Conservation (phyloP, 2,113 vertebrate genomes). For the Piaya cayana region DNA sequence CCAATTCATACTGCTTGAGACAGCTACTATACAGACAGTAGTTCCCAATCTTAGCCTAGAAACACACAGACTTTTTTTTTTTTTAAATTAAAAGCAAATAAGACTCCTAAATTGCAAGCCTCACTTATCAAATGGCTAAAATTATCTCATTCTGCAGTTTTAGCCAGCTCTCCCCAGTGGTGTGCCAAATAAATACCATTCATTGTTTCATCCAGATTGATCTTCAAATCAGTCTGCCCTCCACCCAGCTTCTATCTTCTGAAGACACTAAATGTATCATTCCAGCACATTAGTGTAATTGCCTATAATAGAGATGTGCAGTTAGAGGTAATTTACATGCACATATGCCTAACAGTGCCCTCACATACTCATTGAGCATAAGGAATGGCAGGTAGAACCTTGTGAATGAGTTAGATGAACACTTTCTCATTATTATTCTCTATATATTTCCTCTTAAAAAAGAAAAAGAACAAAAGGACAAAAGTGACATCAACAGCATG, state of each 20-base stretch:
- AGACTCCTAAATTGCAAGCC: constrained; percentile 52
- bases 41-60: neutral
- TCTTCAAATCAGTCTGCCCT: constrained; percentile 69
- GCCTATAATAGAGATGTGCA: constrained; percentile 72
- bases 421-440: constrained; percentile 53
- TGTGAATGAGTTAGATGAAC: constrained; percentile 61
- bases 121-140: constrained; percentile 60
- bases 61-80: neutral
- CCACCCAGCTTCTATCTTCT: constrained; percentile 65
- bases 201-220: constrained; percentile 69
- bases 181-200: constrained; percentile 65
- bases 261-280: constrained; percentile 71
- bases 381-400: constrained; percentile 67
- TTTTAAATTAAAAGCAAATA: constrained; percentile 64
- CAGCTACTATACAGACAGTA: neutral
- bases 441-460: neutral
- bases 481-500: neutral
- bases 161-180: constrained; percentile 61
- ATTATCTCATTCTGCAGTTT: constrained; percentile 55
- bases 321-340: constrained; percentile 70
- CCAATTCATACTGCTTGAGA: neutral
- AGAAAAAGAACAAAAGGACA: constrained; percentile 20
- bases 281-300: constrained; percentile 69
- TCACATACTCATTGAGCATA: constrained; percentile 62
- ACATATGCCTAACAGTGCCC: constrained; percentile 66